Base-by-base conservation (phyloP, 2,113 vertebrate genomes). In the Rhynchomys soricoides region DNA sequence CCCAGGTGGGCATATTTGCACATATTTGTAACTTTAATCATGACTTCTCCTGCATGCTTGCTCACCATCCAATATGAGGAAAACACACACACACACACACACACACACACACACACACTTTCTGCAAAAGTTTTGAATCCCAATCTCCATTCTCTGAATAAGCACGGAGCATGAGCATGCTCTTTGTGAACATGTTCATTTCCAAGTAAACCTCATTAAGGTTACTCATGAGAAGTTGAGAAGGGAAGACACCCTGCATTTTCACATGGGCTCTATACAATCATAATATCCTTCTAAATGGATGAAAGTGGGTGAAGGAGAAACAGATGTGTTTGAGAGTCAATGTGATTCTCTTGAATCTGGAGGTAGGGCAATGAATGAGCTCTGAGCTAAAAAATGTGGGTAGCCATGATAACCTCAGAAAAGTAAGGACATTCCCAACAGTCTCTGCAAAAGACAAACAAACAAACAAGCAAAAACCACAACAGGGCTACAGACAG, bases 401-500 rank as follows among this genome's bases (percentile, higher is more conserved):
- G 3, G 22, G n/a, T 3, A 29, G 5, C 43, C 74, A 12, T 40
- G 40, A 26, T 11, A 59, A 83, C 4, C 19, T 7, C 26, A 59
- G 4, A 89, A 40, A 66, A 19, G 48, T 29, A 62, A 64, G 66
- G 11, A 57, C 4, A 62, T 7, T 43, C 12, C 81, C n/a, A 55
- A 73, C 3, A 12, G 37, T 52, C 5, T 37, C 21, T 45, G 13
- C 26, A 22, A 19, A 29, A 29, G 62, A 5, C 13, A 26, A 3
- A 2, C 21, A 19, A 1, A 64, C 62, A 1, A 26, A 9, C 15
- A 37, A 5, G 1, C 15, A 19, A 3, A 1, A 26, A 74, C 12
- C n/a, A 50, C 19, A 64, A 3, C 0, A 1, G 7, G 2, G 15
- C 7, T 29, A 31, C 22, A 12, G 8, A 50, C 2, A 4, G 37